Conservation (phyloP, 2,113 vertebrate species). For the Myrmecophaga tridactyla region DNA sequence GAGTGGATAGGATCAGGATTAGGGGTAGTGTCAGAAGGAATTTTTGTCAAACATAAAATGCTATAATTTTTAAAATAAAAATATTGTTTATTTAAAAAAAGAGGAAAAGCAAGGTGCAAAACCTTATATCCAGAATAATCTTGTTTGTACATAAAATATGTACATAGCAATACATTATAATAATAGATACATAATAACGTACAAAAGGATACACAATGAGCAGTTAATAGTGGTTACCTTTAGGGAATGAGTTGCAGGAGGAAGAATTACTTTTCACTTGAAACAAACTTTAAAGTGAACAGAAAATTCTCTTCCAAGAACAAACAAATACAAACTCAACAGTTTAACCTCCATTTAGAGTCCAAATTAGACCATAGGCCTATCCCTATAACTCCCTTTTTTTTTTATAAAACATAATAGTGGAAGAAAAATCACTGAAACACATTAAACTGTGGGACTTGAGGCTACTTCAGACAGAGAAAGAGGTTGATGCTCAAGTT, state of each 20-base stretch:
- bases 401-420: background rate
- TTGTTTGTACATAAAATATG: background rate
- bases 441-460: background rate
- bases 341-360: background rate
- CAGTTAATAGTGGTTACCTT: background rate
- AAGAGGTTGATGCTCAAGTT: background rate
- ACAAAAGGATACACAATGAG: background rate
- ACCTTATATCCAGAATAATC: background rate
- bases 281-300: background rate
- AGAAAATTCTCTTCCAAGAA: conserved; percentile 13
- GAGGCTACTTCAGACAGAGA: background rate
- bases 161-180: background rate
- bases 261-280: background rate
- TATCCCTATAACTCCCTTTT: background rate
- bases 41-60: background rate
- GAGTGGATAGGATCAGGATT: background rate
- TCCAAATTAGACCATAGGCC: background rate
- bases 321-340: conserved; percentile 19
- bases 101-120: background rate
- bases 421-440: background rate
- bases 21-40: background rate
- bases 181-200: background rate
- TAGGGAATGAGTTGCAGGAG: background rate
- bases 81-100: background rate
- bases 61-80: background rate